Evolutionary conservation across 2,888 invertebrate species (phyloP).

Genomic region (Tenthredo notha): DNA sequence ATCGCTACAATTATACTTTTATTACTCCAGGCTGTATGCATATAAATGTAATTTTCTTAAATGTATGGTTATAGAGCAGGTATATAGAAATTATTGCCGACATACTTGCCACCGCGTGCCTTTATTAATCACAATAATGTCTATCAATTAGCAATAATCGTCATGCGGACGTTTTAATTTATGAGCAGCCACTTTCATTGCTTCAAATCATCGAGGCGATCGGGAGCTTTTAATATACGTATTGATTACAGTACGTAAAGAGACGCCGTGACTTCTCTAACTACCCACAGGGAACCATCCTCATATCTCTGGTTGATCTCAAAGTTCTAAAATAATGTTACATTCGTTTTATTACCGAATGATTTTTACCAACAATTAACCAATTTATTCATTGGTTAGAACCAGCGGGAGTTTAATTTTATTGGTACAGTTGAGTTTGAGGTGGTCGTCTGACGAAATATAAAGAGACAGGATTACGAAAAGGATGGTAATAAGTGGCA

Average conservation of each 20-base stretch:
- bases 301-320: not conserved
- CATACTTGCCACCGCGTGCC: slow-evolving; percentile 41
- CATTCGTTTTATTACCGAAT: not conserved
- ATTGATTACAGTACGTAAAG: slow-evolving; percentile 18
- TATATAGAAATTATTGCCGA: slow-evolving; percentile 37
- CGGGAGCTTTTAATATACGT: not conserved
- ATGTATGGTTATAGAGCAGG: slow-evolving; percentile 50
- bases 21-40: slow-evolving; percentile 27
- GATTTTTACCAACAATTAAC: not conserved
- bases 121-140: slow-evolving; percentile 50
- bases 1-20: slow-evolving; percentile 52
- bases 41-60: slow-evolving; percentile 38
- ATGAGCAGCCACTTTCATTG: not conserved
- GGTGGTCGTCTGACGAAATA: slow-evolving; percentile 5
- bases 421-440: not conserved
- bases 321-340: not conserved
- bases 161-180: not conserved
- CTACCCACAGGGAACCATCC: not conserved
- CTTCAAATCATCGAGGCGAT: not conserved
- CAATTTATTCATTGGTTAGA: not conserved
- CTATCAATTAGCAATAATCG: slow-evolving; percentile 40
- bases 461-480: not conserved
- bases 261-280: not conserved
- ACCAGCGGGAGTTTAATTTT: not conserved
- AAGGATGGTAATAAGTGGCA: slow-evolving; percentile 20